These are phyloP conservation scores for Entelurus aequoreus DNA, from an alignment of 2,113 vertebrate genomes.

Conservation along the genomic window DNA sequence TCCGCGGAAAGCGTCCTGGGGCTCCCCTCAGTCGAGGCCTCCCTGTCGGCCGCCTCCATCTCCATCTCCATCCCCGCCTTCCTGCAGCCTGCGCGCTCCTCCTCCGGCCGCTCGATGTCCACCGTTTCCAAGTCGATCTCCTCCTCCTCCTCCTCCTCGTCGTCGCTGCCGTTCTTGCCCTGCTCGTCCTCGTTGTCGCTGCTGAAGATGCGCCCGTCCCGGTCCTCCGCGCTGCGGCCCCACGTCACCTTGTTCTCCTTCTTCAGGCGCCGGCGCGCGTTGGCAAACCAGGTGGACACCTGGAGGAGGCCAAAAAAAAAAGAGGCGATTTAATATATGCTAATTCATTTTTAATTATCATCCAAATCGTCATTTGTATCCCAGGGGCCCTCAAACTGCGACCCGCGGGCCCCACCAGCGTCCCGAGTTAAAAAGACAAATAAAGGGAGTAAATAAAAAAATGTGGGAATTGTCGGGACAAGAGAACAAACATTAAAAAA, in stretches of 20 bases:
- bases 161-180: constrained; percentile 79
- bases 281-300: constrained; percentile 95
- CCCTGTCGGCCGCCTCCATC: constrained; percentile 71
- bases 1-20: constrained; percentile 73
- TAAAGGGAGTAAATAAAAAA: too few relatives aligned
- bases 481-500: too few relatives aligned
- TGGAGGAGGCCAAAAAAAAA: constrained; percentile 36
- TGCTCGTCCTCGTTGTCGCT: constrained; percentile 88
- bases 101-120: constrained; percentile 92
- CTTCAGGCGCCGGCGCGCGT: constrained; percentile 86
- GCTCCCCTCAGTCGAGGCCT: constrained; percentile 66
- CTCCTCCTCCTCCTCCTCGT: constrained; percentile 83
- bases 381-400: too few relatives aligned
- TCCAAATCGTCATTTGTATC: too few relatives aligned
- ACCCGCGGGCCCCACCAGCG: too few relatives aligned
- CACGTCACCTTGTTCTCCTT: constrained; percentile 97
- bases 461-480: too few relatives aligned
- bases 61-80: constrained; percentile 74
- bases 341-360: too few relatives aligned
- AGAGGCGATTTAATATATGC: too few relatives aligned
- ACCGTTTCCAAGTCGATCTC: constrained; percentile 97
- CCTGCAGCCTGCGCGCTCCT: constrained; percentile 68
- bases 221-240: constrained; percentile 93
- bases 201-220: constrained; percentile 89
- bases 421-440: too few relatives aligned